A percentile compares a stretch with the other conserved stretches of the same genome.
phyloP scores from a whole-genome alignment of 2,797 vertebrate species.

The Trichosurus vulpecula region DNA sequence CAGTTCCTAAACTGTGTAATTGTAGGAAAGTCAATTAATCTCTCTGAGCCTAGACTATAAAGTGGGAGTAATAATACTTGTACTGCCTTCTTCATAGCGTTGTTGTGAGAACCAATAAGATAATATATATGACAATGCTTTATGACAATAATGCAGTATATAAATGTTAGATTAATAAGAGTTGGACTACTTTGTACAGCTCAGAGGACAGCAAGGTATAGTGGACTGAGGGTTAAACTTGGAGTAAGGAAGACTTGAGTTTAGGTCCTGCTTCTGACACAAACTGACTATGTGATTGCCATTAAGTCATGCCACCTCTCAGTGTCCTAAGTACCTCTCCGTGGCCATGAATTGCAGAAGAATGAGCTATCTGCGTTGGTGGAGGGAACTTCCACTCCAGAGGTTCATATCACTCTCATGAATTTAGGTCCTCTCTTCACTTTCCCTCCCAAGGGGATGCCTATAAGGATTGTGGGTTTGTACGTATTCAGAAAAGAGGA shows the following conservation, averaged over 20 bases:
- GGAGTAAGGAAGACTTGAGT: not conserved
- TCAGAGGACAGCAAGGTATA: not conserved
- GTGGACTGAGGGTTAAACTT: not conserved
- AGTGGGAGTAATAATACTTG: not conserved
- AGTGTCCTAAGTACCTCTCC: not conserved
- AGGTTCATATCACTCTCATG: not conserved
- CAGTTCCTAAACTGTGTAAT: not conserved
- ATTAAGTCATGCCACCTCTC: too few relatives aligned
- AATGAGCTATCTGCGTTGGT: not conserved
- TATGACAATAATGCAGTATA: not conserved
- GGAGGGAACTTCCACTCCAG: not conserved
- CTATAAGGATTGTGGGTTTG: not conserved
- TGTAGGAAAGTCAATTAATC: not conserved
- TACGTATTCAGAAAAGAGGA: not conserved
- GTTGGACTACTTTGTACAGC: not conserved
- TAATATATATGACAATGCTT: not conserved
- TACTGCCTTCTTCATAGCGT: not conserved
- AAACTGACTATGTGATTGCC: too few relatives aligned
- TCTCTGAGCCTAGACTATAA: not conserved
- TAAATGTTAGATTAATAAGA: not conserved
- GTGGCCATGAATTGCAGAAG: not conserved
- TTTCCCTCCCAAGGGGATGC: not conserved
- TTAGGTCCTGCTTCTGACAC: not conserved
- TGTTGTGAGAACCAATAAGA: not conserved
- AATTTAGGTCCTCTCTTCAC: not conserved